A percentile compares a stretch with the other conserved stretches of the same genome.
Evolutionary conservation across 2,888 invertebrate species (phyloP).

Genomic region (Macrosiphum euphorbiae): DNA sequence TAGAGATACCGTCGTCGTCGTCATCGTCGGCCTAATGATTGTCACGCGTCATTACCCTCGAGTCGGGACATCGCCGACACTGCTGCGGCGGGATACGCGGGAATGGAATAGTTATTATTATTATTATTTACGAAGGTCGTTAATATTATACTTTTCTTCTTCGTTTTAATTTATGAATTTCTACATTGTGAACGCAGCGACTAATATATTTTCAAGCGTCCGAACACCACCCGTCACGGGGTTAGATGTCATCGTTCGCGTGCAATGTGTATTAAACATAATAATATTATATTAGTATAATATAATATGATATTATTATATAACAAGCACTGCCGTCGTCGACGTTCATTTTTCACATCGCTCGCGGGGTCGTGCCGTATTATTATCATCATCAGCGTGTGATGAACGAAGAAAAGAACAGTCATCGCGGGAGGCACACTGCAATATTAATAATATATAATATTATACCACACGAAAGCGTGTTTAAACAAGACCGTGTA

Average conservation of each 20-base stretch:
- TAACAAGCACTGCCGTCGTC: neutral
- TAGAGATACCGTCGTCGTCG: neutral
- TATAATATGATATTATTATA: neutral
- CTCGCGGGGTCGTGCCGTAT: neutral
- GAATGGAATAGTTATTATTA: slow-evolving; percentile 28
- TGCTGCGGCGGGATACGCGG: neutral
- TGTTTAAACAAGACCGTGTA: neutral
- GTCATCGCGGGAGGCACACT: neutral
- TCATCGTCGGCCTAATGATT: slow-evolving; percentile 34
- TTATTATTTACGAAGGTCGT: slow-evolving; percentile 23
- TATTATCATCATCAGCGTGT: neutral
- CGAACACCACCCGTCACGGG: neutral
- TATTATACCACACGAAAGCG: neutral
- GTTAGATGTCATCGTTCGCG: slow-evolving; percentile 31
- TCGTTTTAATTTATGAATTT: slow-evolving; percentile 43
- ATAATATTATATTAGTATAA: neutral
- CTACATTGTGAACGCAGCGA: slow-evolving; percentile 2
- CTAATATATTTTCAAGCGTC: slow-evolving; percentile 39
- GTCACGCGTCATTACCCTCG: slow-evolving; percentile 56
- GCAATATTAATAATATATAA: neutral
- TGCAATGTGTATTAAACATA: neutral
- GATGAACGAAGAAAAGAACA: neutral
- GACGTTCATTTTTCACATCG: slow-evolving; percentile 15
- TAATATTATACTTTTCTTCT: neutral
- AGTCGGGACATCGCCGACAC: neutral